Evolutionary conservation across 2,113 vertebrate species (phyloP), one percentile per base, ranked within the genome.

Genomic region (Clinocottus analis): DNA sequence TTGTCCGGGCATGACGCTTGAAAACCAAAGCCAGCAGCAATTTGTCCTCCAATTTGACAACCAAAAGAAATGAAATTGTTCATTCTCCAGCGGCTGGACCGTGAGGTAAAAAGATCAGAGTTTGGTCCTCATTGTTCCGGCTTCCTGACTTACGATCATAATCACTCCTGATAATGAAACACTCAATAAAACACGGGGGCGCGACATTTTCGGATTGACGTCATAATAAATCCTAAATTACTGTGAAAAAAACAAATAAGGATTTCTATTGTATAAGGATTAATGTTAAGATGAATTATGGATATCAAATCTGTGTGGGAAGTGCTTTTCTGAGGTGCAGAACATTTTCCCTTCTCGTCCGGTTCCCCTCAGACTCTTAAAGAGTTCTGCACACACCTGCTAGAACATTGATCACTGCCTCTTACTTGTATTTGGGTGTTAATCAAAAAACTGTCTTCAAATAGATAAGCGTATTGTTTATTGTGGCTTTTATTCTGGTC

Each of bases 271-370:
- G 10, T 4, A 11, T 13, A 66, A 47, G 66, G 41, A 72, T 61
- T 82, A 45, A 29, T 45, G 25, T 61, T n/a, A 56, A 31, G 65
- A 74, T 53, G 16, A 53, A 62, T 66, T 43, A 33, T 33, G 25
- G 41, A 19, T 62, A 73, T 69, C 39, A 71, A 25, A 58, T 45
- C n/a, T 70, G 33, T 69, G 33, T 27, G 37, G 8, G 61, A 65
- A 82, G 37, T n/a, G 60, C 4, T 59, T 85, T 64, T 64, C 14
- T 5, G 11, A 31, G 41, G 16, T 3, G 2, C 31, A 25, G 7
- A 69, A 35, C 35, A 31, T 23, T 72, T 25, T 19, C 13, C 3
- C 19, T 61, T 21, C 4, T n/a, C 16, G 10, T 9, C 25, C 13
- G 3, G 17, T 35, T 68, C 29, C 27, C 39, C 2, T 61, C 12